phyloP scores from a whole-genome alignment of 2,888 invertebrate species.

The Melieria crassipennis region DNA sequence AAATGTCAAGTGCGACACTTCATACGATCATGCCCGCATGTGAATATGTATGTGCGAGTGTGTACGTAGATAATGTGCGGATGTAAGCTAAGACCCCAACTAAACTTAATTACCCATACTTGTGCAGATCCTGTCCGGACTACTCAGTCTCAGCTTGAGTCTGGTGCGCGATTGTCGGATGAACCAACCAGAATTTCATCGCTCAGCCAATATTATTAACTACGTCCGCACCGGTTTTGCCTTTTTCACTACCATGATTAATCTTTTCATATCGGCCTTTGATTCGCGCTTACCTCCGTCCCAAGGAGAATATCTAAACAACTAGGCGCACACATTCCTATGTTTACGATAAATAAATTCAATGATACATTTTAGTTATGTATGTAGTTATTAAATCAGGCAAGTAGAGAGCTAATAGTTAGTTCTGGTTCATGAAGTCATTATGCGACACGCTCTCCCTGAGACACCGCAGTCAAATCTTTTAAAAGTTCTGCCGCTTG shows the following conservation, averaged over 20 bases:
- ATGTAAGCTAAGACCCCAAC: neutral
- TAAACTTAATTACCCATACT: neutral
- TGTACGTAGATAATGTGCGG: neutral
- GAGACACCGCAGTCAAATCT: no score
- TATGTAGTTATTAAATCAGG: no score
- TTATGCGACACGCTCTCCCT: no score
- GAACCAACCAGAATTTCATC: slow-evolving; percentile 75
- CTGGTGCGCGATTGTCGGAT: slow-evolving; percentile 81
- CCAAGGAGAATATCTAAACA: slow-evolving; percentile 51
- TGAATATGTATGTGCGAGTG: neutral
- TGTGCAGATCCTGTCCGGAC: slow-evolving; percentile 76
- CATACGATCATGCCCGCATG: neutral
- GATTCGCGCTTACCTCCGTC: slow-evolving; percentile 70
- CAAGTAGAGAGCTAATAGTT: no score
- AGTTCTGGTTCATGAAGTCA: no score
- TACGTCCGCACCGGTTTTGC: slow-evolving; percentile 76
- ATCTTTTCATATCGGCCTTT: slow-evolving; percentile 81
- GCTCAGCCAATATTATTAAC: slow-evolving; percentile 77
- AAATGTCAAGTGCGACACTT: slow-evolving; percentile 45
- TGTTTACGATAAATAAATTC: no score
- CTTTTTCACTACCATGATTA: slow-evolving; percentile 78
- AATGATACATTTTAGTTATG: no score
- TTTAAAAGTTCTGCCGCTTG: no score
- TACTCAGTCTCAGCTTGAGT: slow-evolving; percentile 78
- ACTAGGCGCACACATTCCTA: no score